Conservation (phyloP, 2,113 vertebrate genomes). For the Phaethornis superciliosus region DNA sequence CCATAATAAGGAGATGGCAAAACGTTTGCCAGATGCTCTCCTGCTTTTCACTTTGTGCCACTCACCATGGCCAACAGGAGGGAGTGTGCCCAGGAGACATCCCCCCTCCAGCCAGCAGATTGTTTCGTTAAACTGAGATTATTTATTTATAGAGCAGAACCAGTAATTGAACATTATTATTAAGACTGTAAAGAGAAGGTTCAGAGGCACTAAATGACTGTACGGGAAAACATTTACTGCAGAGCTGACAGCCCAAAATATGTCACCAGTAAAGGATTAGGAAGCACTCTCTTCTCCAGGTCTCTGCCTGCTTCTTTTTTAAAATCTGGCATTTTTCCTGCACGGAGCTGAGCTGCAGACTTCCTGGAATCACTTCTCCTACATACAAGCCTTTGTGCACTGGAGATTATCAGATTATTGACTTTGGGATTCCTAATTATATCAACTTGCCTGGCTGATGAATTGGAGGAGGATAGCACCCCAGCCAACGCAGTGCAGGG, state of each 20-base stretch:
- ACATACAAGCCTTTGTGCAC: constrained; percentile 9
- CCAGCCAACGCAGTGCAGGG: neutral
- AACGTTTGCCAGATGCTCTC: neutral
- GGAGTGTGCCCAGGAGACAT: accelerated
- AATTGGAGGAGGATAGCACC: constrained; percentile 27
- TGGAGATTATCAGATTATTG: constrained; percentile 63
- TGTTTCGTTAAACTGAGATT: neutral
- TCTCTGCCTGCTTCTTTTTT: constrained; percentile 53
- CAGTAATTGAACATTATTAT: constrained; percentile 29
- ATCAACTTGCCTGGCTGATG: constrained; percentile 51
- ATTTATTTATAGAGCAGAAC: constrained; percentile 41
- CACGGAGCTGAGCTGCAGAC: neutral
- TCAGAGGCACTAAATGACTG: neutral
- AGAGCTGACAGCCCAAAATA: constrained; percentile 36
- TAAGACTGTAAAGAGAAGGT: constrained; percentile 35
- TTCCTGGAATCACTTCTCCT: constrained; percentile 59
- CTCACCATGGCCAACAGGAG: neutral
- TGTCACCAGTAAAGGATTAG: constrained; percentile 49
- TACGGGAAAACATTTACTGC: constrained; percentile 16
- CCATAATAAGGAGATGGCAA: neutral
- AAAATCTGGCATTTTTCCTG: constrained; percentile 63
- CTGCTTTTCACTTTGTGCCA: neutral
- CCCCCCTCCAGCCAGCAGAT: neutral
- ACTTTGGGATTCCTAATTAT: constrained; percentile 55
- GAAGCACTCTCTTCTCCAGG: constrained; percentile 44